Conservation (phyloP, 2,113 vertebrate genomes). For the Stigmatopora argus region DNA sequence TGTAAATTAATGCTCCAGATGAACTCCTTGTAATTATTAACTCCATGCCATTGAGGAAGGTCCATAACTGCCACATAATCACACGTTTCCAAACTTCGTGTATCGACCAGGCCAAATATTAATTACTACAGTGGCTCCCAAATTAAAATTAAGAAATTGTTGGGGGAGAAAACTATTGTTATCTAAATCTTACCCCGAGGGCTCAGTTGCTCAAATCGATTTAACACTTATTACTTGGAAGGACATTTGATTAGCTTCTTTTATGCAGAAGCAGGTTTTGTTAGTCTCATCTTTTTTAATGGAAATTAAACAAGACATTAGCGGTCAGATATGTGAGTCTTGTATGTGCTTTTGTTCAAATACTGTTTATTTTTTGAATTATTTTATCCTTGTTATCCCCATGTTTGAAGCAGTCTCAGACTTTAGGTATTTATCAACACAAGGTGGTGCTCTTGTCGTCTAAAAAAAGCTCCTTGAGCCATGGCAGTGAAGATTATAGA, state of each 20-base stretch:
- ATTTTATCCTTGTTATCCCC: conserved; percentile 7
- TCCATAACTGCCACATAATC: conserved; percentile 9
- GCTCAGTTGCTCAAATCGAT: conserved; percentile 12
- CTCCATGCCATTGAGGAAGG: background rate
- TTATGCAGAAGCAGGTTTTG: conserved; percentile 21
- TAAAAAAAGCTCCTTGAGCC: conserved; percentile 13
- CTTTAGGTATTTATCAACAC: conserved; percentile 43
- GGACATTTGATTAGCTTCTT: background rate
- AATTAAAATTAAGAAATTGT: background rate
- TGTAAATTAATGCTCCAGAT: background rate
- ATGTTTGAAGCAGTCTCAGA: background rate
- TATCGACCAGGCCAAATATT: conserved; percentile 3
- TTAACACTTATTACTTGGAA: conserved; percentile 3
- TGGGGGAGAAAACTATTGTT: background rate
- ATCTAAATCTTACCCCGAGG: background rate
- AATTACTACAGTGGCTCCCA: background rate
- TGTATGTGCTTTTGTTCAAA: conserved; percentile 13
- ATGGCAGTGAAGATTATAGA: background rate
- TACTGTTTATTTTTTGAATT: conserved; percentile 10
- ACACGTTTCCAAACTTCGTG: conserved; percentile 9
- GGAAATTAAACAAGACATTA: background rate
- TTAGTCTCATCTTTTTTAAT: background rate
- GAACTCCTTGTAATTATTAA: conserved; percentile 3
- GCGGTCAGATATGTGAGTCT: conserved; percentile 18
- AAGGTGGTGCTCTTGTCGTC: conserved; percentile 63